These are phyloP conservation scores for Parasteatoda lunata DNA, from an alignment of 2,888 invertebrate species.

Conservation along the genomic window DNA sequence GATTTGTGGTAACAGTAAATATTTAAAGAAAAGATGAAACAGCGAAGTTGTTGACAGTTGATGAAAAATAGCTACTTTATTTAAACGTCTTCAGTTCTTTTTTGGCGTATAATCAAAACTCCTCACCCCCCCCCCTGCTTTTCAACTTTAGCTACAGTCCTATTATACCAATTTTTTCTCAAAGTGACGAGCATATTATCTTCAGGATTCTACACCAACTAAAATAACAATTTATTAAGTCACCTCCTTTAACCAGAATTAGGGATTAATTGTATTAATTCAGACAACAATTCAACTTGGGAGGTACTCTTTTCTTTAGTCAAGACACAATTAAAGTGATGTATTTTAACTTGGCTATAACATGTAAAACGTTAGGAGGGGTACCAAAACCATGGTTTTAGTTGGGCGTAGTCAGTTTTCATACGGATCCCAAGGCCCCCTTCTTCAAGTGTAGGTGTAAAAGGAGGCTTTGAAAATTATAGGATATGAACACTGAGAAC, in stretches of 20 bases:
- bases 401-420: constrained; percentile 36
- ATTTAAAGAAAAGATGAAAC: no score
- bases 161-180: neutral
- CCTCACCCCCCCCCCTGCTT: no score
- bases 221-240: neutral
- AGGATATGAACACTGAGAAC: constrained; percentile 30
- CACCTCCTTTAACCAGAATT: neutral
- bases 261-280: neutral
- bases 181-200: no score
- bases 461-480: constrained; percentile 44
- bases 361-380: constrained; percentile 8
- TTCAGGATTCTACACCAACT: neutral
- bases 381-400: constrained; percentile 43
- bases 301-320: constrained; percentile 36
- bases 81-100: no score
- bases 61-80: no score
- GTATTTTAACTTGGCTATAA: constrained; percentile 17
- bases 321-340: constrained; percentile 38
- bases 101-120: no score
- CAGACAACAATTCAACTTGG: constrained; percentile 33
- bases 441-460: constrained; percentile 49
- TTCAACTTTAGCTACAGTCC: no score
- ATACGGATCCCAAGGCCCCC: constrained; percentile 1
- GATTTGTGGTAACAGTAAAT: no score
- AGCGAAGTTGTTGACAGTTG: no score